Evolutionary conservation across 2,113 vertebrate species (phyloP), one percentile per base, ranked within the genome.

Genomic region (Indicator indicator): DNA sequence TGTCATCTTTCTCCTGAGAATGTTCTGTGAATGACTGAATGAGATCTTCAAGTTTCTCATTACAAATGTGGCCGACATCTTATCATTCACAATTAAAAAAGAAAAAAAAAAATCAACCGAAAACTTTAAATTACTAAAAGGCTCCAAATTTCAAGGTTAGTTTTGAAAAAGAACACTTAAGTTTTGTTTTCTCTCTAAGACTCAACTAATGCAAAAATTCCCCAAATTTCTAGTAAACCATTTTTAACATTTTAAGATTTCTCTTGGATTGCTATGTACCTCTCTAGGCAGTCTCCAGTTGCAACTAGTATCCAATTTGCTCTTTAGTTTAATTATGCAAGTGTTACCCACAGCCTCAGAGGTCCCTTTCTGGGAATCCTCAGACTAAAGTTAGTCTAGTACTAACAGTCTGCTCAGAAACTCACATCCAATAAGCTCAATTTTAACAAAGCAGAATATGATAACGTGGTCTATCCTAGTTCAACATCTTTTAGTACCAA

Each of bases 1-100:
- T 62, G 21, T 86, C 90, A 55, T 76, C 93, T 68, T 68, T 91
- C 28, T 73, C 97, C 27, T 92, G 94, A 72, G 97, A 68, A 62
- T 97, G 95, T 89, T 91, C 95, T 15, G 96, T 94, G 17, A 99
- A 97, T 12, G 98, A 98, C 93, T 98, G 97, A 28, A 99, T 98
- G 50, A 99, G 98, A 90, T 98, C 95, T 84, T 99, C 98, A 74
- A 99, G 97, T 42, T 98, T 98, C 76, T 97, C 97, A 68, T 98
- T 96, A 78, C 97, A 98, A 18, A 97, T 75, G 30, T 97, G 90
- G 59, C 97, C 98, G n/a, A 69, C 36, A 89, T 93, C 95, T 97
- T 87, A 15, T 8, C 82, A 89, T 60, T 65, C 7, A 64, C 4
- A 12, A 63, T 33, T 50, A 86, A 69, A 70, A 65, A 69, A n/a